Evolutionary conservation across 2,888 invertebrate species (phyloP).

Genomic region (Drosophila colorata): DNA sequence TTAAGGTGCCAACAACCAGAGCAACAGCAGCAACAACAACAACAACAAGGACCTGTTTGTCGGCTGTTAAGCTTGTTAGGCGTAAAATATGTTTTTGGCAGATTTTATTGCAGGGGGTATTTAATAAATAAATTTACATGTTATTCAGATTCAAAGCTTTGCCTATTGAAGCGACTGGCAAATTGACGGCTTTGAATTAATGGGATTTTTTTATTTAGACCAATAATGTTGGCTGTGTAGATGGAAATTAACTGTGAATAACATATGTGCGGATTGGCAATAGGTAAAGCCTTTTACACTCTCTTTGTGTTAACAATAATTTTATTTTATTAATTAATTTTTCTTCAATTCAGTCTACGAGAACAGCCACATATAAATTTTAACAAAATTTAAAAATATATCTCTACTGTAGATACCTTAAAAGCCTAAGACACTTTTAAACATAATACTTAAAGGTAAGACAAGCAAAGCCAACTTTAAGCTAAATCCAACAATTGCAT

Average conservation of each 20-base stretch:
- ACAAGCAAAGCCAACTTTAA: neutral
- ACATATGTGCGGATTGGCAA: neutral
- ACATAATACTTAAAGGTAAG: neutral
- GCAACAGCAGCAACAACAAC: constrained; percentile 24
- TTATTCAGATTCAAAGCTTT: constrained; percentile 15
- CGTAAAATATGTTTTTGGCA: constrained; percentile 58
- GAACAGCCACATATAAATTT: neutral
- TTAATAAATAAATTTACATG: constrained; percentile 50
- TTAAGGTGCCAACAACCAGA: constrained; percentile 51
- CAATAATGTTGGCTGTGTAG: neutral
- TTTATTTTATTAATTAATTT: neutral
- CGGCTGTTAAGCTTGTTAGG: constrained; percentile 63
- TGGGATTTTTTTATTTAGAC: constrained; percentile 21
- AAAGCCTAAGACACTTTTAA: neutral
- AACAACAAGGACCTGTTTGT: constrained; percentile 17
- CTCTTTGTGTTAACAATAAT: neutral
- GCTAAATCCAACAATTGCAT: neutral
- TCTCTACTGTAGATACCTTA: neutral
- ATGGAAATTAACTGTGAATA: constrained; percentile 3
- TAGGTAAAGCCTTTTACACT: neutral
- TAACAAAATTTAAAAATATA: neutral
- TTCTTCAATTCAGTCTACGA: too few species aligned
- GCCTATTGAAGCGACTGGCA: constrained; percentile 18
- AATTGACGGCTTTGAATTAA: constrained; percentile 43
- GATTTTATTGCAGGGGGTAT: constrained; percentile 38